Conservation (phyloP, 1,140 invertebrate genomes). For the Pogonomyrmex barbatus region DNA sequence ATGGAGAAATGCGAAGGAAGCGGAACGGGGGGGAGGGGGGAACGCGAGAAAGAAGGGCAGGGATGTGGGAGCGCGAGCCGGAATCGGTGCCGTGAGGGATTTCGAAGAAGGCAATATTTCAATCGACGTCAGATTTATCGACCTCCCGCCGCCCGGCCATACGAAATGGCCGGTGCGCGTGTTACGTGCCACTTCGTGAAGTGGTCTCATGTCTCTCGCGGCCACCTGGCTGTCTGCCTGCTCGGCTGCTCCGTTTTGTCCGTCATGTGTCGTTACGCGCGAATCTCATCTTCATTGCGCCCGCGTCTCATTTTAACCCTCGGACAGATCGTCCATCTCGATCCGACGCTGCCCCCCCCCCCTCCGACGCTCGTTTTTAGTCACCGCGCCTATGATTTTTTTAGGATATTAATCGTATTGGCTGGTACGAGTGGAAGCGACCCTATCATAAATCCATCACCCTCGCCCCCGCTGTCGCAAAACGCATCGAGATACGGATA, state of each 20-base stretch:
- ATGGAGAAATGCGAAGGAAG: constrained; percentile 25
- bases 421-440: background rate
- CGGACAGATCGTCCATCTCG: background rate
- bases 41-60: constrained; percentile 28
- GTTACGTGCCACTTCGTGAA: constrained; percentile 73
- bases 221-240: constrained; percentile 45
- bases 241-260: constrained; percentile 33
- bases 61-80: constrained; percentile 34
- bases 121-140: constrained; percentile 77
- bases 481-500: background rate
- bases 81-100: constrained; percentile 73
- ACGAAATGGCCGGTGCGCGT: constrained; percentile 72
- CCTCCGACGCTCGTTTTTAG: background rate
- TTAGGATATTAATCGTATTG: background rate
- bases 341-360: background rate
- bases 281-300: constrained; percentile 37
- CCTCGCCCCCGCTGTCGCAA: background rate
- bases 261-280: constrained; percentile 37
- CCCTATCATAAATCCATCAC: background rate
- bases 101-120: constrained; percentile 77
- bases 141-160: constrained; percentile 61
- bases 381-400: background rate
- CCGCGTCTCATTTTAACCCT: constrained; percentile 17
- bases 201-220: constrained; percentile 57
- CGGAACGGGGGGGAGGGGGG: background rate